These are phyloP conservation scores for Oryzias celebensis DNA, from an alignment of 2,113 vertebrate species.

Conservation along the genomic window DNA sequence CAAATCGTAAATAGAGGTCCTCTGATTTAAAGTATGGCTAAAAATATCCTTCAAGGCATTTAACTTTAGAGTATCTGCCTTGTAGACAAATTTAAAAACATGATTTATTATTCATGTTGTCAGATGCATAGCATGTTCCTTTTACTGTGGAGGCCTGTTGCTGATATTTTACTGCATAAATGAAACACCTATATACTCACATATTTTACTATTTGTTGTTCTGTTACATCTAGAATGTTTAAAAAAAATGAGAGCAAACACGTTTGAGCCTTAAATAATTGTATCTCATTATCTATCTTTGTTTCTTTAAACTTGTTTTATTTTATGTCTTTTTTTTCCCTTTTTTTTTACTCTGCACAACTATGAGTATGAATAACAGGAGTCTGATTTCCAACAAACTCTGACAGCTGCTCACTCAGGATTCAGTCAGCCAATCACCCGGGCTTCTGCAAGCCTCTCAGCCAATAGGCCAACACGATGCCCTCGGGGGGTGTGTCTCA, in stretches of 20 bases:
- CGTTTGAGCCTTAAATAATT: too few species aligned
- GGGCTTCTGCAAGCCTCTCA: constrained; percentile 1
- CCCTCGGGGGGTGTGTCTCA: constrained; percentile 66
- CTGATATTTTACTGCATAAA: constrained; percentile 48
- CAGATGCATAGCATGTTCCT: constrained; percentile 26
- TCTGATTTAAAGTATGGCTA: constrained; percentile 10
- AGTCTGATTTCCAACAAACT: constrained; percentile 43
- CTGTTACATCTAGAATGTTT: neutral
- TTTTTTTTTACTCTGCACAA: constrained; percentile 47
- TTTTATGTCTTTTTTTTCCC: constrained; percentile 13
- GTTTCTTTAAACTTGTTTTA: too few species aligned
- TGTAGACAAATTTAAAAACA: constrained; percentile 27
- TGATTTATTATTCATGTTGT: constrained; percentile 52
- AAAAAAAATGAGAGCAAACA: too few species aligned
- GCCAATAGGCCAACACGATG: constrained; percentile 51
- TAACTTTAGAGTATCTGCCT: constrained; percentile 10
- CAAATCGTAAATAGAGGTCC: constrained; percentile 1
- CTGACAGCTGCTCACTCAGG: constrained; percentile 45
- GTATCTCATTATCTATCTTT: too few species aligned
- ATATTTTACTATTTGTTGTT: neutral
- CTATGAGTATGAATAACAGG: constrained; percentile 27
- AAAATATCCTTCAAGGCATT: constrained; percentile 30
- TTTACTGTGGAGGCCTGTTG: constrained; percentile 15
- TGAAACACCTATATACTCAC: constrained; percentile 20
- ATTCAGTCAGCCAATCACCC: constrained; percentile 40